Evolutionary conservation across 2,888 invertebrate genomes (phyloP), one percentile per base, ranked within the genome.

Genomic region (Panopea generosa): DNA sequence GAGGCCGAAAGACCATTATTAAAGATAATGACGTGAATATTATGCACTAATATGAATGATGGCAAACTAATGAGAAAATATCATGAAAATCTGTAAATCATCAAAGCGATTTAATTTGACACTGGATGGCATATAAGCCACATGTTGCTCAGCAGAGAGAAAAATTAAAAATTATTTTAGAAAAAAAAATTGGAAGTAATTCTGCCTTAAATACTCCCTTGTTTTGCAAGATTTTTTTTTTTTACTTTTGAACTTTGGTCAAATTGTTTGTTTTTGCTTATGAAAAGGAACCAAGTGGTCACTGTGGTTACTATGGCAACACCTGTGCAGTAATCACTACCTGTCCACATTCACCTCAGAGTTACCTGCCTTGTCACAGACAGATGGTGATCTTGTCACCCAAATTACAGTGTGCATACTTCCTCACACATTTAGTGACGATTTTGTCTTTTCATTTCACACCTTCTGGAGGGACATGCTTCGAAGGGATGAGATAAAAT

Each of bases 281-380:
- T n/a, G n/a, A n/a, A n/a, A n/a, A n/a, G n/a, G n/a, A n/a, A n/a
- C n/a, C n/a, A n/a, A n/a, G n/a, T n/a, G 24, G 26, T 20, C 68
- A 60, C 27, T 14, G 40, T 45, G 45, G 56, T 69, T 18, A 11
- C 69, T 26, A 26, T 27, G 22, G 43, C 61, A 20, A 69, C 61
- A 69, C 61, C 69, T 69, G 69, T 60, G 61, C 47, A 38, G 53
- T 69, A 69, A 69, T 69, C 33, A 69, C 61, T 61, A 69, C 61
- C 61, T 69, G 69, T 61, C 61, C 49, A 49, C 20, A 22, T 18
- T 69, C 61, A 47, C 61, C 69, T 56, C 38, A n/a, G 61, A 61
- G 61, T 69, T 69, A 69, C 69, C 69, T 61, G 45, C 69, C 69
- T 55, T 61, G 40, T 45, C 53, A 20, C 3, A 49, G 27, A 22